Percentiles rank a stretch among this genome's conserved stretches.
These are phyloP conservation scores for Saturnia pavonia DNA, from an alignment of 2,888 invertebrate genomes.

Conservation along the genomic window DNA sequence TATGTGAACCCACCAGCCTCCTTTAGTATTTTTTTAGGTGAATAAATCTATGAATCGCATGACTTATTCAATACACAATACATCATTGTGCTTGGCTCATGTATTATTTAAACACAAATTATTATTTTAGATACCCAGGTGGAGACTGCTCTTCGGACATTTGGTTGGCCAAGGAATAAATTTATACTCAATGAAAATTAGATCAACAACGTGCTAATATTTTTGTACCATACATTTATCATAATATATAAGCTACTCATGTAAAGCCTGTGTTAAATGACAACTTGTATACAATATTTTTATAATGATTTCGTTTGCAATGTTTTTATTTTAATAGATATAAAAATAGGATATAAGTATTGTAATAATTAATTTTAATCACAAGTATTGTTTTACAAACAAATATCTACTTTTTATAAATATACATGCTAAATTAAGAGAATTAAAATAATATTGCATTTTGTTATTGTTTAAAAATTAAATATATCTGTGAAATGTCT, in stretches of 20 bases:
- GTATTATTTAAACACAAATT: background rate
- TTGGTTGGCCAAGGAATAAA: slow-evolving; percentile 85
- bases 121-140: slow-evolving; percentile 89
- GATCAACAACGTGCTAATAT: slow-evolving; percentile 51
- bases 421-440: background rate
- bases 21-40: background rate
- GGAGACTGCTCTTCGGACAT: slow-evolving; percentile 98
- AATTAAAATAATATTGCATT: no score
- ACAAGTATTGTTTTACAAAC: no score
- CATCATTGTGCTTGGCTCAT: background rate
- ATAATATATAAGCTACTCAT: background rate
- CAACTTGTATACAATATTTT: background rate
- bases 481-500: no score
- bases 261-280: no score
- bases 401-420: background rate
- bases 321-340: background rate
- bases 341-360: background rate
- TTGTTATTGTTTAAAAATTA: no score
- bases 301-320: background rate
- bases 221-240: slow-evolving; percentile 39
- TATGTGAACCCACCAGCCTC: no score
- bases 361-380: background rate
- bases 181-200: slow-evolving; percentile 23
- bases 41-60: background rate
- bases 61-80: background rate